phyloP scores from a whole-genome alignment of 2,797 vertebrate species.

The Rhabdophis nuchalis region DNA sequence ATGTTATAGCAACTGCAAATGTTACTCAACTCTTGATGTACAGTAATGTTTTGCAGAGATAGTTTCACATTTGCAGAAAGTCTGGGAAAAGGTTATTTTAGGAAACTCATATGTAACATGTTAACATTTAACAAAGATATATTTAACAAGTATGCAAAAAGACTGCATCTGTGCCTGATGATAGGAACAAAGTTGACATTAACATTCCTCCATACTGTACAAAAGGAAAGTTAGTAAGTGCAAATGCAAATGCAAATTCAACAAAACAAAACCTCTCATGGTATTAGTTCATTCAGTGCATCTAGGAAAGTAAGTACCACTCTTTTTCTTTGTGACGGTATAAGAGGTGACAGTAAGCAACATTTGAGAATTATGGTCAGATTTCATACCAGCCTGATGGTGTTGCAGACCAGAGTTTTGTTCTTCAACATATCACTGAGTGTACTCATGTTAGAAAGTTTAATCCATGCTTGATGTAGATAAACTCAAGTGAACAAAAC shows the following conservation, averaged over 20 bases:
- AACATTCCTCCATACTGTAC: neutral
- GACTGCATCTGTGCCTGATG: neutral
- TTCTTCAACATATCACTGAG: neutral
- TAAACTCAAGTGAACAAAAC: neutral
- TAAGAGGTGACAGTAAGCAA: neutral
- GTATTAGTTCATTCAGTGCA: neutral
- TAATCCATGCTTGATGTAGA: neutral
- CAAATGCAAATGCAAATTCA: neutral
- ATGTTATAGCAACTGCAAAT: neutral
- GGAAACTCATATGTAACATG: neutral
- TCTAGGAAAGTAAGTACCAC: neutral
- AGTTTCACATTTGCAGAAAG: neutral
- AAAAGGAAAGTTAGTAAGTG: neutral
- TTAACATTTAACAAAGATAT: neutral
- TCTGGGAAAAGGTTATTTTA: neutral
- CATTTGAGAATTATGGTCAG: neutral
- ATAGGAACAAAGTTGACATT: neutral
- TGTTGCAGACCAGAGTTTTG: neutral
- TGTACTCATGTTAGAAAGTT: neutral
- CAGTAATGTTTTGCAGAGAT: neutral
- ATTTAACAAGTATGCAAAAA: neutral
- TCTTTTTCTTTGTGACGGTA: neutral
- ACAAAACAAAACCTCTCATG: neutral
- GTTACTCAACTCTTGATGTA: neutral
- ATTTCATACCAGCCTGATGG: neutral